Evolutionary conservation across 2,888 invertebrate species (phyloP).

Genomic region (Ptilodon capucinus): DNA sequence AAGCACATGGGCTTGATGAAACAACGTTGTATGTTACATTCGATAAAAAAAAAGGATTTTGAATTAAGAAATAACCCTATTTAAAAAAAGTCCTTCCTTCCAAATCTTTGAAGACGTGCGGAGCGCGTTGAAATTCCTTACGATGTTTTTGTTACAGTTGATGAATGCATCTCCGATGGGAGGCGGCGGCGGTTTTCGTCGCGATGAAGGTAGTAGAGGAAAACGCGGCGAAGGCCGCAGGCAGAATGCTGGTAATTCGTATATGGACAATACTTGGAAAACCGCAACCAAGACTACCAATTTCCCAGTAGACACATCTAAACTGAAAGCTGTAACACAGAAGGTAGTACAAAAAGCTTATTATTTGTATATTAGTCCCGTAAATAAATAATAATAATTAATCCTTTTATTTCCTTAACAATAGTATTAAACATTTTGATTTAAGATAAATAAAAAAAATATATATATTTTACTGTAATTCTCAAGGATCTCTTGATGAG

Average conservation of each 20-base stretch:
- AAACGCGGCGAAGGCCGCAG: slow-evolving; percentile 69
- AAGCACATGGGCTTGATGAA: no score
- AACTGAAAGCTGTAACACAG: slow-evolving; percentile 59
- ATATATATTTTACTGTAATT: no score
- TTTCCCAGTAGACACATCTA: slow-evolving; percentile 66
- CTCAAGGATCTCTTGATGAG: no score
- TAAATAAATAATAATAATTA: not conserved
- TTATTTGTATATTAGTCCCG: not conserved
- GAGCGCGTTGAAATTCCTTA: no score
- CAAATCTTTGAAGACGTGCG: no score
- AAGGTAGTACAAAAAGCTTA: not conserved
- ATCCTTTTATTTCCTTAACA: no score
- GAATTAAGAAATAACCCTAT: no score
- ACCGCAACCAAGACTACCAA: slow-evolving; percentile 48
- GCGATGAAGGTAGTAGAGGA: slow-evolving; percentile 82
- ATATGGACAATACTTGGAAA: slow-evolving; percentile 64
- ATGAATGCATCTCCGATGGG: slow-evolving; percentile 66
- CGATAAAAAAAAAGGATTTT: no score
- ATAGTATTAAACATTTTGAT: no score
- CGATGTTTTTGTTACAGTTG: slow-evolving; percentile 42
- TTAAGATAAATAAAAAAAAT: no score
- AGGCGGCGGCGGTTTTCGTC: slow-evolving; percentile 68
- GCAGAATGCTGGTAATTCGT: slow-evolving; percentile 49
- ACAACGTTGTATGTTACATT: no score
- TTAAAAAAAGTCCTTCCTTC: no score